Evolutionary conservation across 1,140 invertebrate species (phyloP).

Genomic region (Drosophila funebris): DNA sequence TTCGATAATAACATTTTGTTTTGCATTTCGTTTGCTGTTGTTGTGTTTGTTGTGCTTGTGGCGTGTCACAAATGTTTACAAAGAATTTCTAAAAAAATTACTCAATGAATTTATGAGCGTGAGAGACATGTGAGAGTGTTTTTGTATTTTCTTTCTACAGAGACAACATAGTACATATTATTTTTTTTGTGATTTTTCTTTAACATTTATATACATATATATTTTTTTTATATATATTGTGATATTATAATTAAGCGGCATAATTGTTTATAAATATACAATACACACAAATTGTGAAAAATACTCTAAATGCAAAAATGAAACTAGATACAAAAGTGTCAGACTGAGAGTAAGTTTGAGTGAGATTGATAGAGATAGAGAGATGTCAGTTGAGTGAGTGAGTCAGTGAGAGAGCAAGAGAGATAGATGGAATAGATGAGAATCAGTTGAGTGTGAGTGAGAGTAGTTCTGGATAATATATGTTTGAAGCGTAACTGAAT

Average conservation of each 20-base stretch:
- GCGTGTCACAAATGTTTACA: slow-evolving; percentile 59
- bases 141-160: slow-evolving; percentile 36
- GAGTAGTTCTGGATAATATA: slow-evolving; percentile 23
- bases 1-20: slow-evolving; percentile 73
- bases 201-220: slow-evolving; percentile 46
- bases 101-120: slow-evolving; percentile 71
- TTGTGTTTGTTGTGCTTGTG: slow-evolving; percentile 19
- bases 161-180: slow-evolving; percentile 55
- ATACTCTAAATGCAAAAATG: slow-evolving; percentile 82
- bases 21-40: slow-evolving; percentile 65
- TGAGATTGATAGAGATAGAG: slow-evolving; percentile 16
- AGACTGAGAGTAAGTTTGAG: slow-evolving; percentile 70
- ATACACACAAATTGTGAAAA: slow-evolving; percentile 74
- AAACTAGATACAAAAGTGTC: slow-evolving; percentile 82
- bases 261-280: slow-evolving; percentile 83
- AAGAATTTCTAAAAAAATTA: slow-evolving; percentile 58
- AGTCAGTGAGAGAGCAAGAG: slow-evolving; percentile 3
- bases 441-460: slow-evolving; percentile 27
- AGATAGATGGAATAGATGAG: slow-evolving; percentile 17
- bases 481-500: slow-evolving; percentile 13
- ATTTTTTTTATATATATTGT: slow-evolving; percentile 39
- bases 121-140: slow-evolving; percentile 78
- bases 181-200: slow-evolving; percentile 59
- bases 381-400: slow-evolving; percentile 29
- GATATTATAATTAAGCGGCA: slow-evolving; percentile 78